Percentiles rank a stretch among this genome's conserved stretches.
phyloP scores from a whole-genome alignment of 2,113 vertebrate species.

The Melierax canorus region DNA sequence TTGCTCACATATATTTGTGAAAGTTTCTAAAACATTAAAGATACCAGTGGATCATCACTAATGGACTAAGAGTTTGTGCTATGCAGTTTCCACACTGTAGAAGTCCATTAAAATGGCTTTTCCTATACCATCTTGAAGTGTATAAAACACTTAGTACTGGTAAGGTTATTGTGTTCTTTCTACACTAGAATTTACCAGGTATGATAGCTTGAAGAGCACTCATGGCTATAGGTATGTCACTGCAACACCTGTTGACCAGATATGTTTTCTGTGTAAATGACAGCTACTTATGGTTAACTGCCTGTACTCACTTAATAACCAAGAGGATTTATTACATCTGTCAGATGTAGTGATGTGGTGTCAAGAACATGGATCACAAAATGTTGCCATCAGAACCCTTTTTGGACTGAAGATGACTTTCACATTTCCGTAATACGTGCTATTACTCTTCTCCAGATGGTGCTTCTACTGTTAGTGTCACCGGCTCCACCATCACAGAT shows the following conservation, averaged over 20 bases:
- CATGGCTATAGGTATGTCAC: background rate
- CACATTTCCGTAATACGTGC: background rate
- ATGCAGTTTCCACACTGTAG: background rate
- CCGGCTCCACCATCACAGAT: accelerated
- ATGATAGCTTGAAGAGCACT: background rate
- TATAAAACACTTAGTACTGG: background rate
- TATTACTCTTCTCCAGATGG: background rate
- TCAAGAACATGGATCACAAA: accelerated
- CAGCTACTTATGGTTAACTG: background rate
- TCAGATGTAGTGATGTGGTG: background rate
- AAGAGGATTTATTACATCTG: background rate
- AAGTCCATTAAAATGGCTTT: background rate
- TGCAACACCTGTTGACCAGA: background rate
- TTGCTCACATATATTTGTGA: background rate
- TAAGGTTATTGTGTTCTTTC: background rate
- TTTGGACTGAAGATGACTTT: background rate
- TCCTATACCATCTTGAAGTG: background rate
- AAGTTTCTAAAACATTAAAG: background rate
- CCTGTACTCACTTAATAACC: background rate
- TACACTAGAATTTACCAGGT: background rate
- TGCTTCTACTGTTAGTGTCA: background rate
- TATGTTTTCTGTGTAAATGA: background rate
- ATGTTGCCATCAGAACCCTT: background rate
- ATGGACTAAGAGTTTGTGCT: background rate
- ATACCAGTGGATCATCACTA: background rate